Evolutionary conservation across 2,113 vertebrate species (phyloP).

Genomic region (Bos indicus): DNA sequence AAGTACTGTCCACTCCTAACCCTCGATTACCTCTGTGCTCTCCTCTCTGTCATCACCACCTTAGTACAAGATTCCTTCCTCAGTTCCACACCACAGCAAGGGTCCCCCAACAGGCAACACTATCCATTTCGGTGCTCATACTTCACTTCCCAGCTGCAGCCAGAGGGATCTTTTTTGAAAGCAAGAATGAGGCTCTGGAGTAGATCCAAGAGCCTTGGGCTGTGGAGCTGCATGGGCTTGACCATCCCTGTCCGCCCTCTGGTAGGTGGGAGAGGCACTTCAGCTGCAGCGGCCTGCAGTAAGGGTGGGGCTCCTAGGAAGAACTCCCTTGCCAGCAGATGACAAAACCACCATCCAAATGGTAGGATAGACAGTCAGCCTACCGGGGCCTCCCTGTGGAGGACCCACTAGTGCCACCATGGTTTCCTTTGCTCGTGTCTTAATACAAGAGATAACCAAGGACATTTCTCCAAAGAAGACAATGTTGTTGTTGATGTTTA

Average conservation of each 20-base stretch:
- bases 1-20: neutral
- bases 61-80: neutral
- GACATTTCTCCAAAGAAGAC: neutral
- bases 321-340: neutral
- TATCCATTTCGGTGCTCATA: neutral
- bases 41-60: neutral
- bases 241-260: neutral
- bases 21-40: neutral
- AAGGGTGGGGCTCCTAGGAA: neutral
- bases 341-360: neutral
- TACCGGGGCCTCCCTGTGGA: neutral
- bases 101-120: neutral
- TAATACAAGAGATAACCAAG: neutral
- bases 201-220: slow-evolving; percentile 8
- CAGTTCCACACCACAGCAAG: neutral
- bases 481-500: neutral
- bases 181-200: neutral
- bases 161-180: neutral
- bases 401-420: neutral
- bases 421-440: neutral
- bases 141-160: neutral
- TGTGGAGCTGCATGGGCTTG: neutral
- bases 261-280: neutral
- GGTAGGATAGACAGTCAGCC: neutral
- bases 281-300: neutral